Percentiles rank a stretch among this genome's conserved stretches.
Conservation (phyloP, 2,888 invertebrate species). For the Drosophila rellima region DNA sequence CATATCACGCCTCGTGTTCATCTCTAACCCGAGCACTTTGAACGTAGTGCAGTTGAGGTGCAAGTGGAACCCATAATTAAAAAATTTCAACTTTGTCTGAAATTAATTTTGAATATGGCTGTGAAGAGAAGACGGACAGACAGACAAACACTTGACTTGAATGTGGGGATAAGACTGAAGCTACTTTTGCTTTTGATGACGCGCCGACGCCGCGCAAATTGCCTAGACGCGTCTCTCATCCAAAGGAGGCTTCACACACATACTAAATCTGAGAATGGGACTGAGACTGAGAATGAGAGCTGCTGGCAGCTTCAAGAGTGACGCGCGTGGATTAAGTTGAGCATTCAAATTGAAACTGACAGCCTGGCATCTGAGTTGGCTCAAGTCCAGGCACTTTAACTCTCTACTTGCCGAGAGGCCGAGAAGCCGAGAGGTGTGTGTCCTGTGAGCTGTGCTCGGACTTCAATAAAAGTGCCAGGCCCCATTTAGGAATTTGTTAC, state of each 20-base stretch:
- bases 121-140: conserved; percentile 36
- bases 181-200: conserved; percentile 70
- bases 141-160: conserved; percentile 73
- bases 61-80: conserved; percentile 76
- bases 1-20: conserved; percentile 33
- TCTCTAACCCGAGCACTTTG: conserved; percentile 39
- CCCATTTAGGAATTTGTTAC: conserved; percentile 69
- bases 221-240: conserved; percentile 54
- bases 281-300: conserved; percentile 22
- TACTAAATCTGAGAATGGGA: conserved; percentile 8
- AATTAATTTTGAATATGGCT: conserved; percentile 77
- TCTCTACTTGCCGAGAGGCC: too few species aligned
- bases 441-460: conserved; percentile 19
- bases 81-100: conserved; percentile 76
- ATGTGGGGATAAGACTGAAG: conserved; percentile 22
- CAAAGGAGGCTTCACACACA: conserved; percentile 31
- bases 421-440: too few species aligned
- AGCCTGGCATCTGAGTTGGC: conserved; percentile 43
- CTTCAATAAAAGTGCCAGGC: conserved; percentile 47
- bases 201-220: conserved; percentile 74
- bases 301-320: conserved; percentile 50
- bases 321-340: conserved; percentile 78
- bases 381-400: conserved; percentile 44
- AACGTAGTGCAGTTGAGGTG: conserved; percentile 21
- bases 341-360: conserved; percentile 81